phyloP scores from a whole-genome alignment of 37 sponge, comb jelly and placozoan genomes.

The Agelas oroides region DNA sequence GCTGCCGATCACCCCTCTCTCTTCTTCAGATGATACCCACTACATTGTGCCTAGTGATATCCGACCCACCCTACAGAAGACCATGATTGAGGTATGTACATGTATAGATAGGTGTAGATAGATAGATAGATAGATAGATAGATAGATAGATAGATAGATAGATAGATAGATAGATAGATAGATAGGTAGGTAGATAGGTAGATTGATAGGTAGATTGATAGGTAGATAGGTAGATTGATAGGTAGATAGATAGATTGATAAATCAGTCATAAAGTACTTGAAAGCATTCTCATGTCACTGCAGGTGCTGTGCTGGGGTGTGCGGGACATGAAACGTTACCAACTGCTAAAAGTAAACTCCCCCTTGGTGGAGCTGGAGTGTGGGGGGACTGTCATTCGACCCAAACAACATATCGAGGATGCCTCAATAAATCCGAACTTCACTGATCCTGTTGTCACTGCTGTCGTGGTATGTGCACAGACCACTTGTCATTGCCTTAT shows the following conservation, averaged over 20 bases:
- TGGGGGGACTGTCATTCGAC: conserved; percentile 82
- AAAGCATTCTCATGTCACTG: too few species aligned
- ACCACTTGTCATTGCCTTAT: too few species aligned
- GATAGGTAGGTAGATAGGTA: too few species aligned
- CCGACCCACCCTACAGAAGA: conserved; percentile 91
- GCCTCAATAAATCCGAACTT: conserved; percentile 94
- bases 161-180: too few species aligned
- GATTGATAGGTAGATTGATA: too few species aligned
- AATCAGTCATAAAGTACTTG: too few species aligned
- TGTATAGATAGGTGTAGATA: neutral
- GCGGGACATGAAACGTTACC: conserved; percentile 97
- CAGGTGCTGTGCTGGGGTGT: conserved; percentile 98
- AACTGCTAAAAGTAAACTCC: conserved; percentile 83
- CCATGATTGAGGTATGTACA: conserved; percentile 81
- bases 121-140: too few species aligned
- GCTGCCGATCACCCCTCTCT: conserved; percentile 83
- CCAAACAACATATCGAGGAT: conserved; percentile 78
- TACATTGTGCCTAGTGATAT: conserved; percentile 94
- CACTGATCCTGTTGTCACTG: conserved; percentile 83
- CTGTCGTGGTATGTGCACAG: conserved; percentile 90
- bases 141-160: too few species aligned
- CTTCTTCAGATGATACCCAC: conserved; percentile 44
- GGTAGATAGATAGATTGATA: too few species aligned
- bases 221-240: too few species aligned
- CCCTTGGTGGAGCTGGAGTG: conserved; percentile 93